Evolutionary conservation across 1,140 invertebrate species (phyloP).

Genomic region (Calliphora vicina): DNA sequence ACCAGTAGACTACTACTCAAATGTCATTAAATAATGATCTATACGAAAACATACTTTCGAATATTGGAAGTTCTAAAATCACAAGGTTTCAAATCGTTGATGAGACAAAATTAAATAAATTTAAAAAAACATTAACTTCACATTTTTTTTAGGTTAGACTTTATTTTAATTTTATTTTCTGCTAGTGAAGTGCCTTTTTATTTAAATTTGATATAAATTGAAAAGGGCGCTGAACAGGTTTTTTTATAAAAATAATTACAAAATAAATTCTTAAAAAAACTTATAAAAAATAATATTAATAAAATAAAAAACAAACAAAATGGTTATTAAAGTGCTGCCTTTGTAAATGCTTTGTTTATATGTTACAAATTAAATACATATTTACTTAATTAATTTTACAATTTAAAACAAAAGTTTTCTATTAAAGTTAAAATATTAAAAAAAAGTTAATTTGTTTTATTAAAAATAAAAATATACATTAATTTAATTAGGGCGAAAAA

Average conservation of each 20-base stretch:
- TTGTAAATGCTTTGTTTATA: not conserved
- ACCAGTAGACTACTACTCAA: too few relatives aligned
- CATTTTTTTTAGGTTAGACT: too few relatives aligned
- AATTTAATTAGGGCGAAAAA: not conserved
- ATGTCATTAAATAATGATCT: too few relatives aligned
- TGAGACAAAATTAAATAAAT: too few relatives aligned
- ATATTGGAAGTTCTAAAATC: too few relatives aligned
- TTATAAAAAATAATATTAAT: not conserved
- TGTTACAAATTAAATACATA: not conserved
- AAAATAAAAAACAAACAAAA: not conserved
- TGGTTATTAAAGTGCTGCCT: not conserved
- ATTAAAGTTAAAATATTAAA: not conserved
- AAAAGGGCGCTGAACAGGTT: not conserved
- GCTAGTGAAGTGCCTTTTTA: not conserved
- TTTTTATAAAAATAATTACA: not conserved
- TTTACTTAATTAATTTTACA: not conserved
- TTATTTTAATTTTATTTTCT: too few relatives aligned
- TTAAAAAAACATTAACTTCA: too few relatives aligned
- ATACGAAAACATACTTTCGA: too few relatives aligned
- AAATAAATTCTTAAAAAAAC: not conserved
- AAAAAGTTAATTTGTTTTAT: not conserved
- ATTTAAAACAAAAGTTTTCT: not conserved
- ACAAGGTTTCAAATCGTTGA: too few relatives aligned
- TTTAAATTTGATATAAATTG: not conserved
- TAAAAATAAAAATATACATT: conserved; percentile 23